These are phyloP conservation scores for Melolontha melolontha DNA, from an alignment of 2,888 invertebrate genomes.

Conservation along the genomic window DNA sequence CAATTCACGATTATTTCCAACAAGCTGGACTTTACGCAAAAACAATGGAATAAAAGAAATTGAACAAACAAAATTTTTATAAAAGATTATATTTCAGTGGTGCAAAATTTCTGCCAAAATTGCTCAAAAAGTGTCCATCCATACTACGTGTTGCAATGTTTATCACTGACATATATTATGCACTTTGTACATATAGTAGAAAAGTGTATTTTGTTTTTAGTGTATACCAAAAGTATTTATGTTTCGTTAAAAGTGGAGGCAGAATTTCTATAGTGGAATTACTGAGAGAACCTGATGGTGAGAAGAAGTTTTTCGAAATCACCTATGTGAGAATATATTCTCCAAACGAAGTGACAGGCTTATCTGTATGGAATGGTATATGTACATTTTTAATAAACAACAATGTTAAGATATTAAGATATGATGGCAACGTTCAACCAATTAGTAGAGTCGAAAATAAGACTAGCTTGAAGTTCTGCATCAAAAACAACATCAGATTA, in stretches of 20 bases:
- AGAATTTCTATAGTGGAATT: slow-evolving; percentile 60
- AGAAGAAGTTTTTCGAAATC: slow-evolving; percentile 56
- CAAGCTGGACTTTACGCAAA: no score
- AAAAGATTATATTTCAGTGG: no score
- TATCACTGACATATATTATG: not conserved
- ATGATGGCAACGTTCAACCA: slow-evolving; percentile 55
- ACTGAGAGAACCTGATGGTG: slow-evolving; percentile 48
- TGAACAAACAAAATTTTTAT: no score
- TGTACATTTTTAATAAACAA: slow-evolving; percentile 61
- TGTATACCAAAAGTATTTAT: slow-evolving; percentile 60
- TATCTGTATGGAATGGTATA: slow-evolving; percentile 61
- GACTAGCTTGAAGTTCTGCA: slow-evolving; percentile 48
- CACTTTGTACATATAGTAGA: not conserved
- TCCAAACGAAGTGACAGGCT: slow-evolving; percentile 59
- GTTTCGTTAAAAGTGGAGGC: slow-evolving; percentile 61
- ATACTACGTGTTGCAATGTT: slow-evolving; percentile 7
- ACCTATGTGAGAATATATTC: slow-evolving; percentile 63
- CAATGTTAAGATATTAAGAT: slow-evolving; percentile 59
- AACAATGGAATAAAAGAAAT: no score
- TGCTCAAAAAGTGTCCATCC: no score
- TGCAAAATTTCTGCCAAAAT: no score
- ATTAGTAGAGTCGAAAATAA: slow-evolving; percentile 51
- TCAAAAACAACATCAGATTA: slow-evolving; percentile 49
- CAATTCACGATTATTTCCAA: no score
- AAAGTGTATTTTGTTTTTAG: slow-evolving; percentile 50